Percentiles rank a stretch among this genome's conserved stretches.
Evolutionary conservation across 2,113 vertebrate genomes (phyloP).

Genomic region (Galemys pyrenaicus): DNA sequence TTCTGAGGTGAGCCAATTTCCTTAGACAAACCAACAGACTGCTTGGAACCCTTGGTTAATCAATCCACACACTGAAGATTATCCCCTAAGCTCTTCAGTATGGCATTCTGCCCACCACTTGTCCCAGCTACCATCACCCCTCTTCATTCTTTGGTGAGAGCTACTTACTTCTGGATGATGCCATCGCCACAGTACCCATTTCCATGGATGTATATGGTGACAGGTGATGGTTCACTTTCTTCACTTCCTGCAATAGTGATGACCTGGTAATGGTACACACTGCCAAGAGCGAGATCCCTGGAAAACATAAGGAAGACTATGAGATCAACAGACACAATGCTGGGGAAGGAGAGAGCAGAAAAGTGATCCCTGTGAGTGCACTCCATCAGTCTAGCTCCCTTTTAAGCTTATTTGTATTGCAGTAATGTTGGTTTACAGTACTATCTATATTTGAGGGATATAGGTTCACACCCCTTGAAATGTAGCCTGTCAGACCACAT

Average conservation of each 20-base stretch:
- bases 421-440: no score
- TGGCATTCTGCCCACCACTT: neutral
- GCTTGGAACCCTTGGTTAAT: neutral
- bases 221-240: conserved; percentile 93
- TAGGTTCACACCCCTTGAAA: no score
- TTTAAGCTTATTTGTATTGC: neutral
- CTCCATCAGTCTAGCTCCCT: neutral
- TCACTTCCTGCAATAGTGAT: conserved; percentile 87
- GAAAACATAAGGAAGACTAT: conserved; percentile 58
- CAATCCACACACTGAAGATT: neutral
- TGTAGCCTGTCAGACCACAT: no score
- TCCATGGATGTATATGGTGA: conserved; percentile 89
- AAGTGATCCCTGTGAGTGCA: neutral
- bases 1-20: neutral
- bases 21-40: neutral
- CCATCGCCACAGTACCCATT: conserved; percentile 96
- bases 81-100: neutral
- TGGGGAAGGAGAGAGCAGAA: neutral
- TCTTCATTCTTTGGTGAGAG: neutral
- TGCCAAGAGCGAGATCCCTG: conserved; percentile 89
- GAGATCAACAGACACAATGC: neutral
- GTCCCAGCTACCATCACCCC: neutral
- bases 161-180: conserved; percentile 93
- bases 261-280: conserved; percentile 91
- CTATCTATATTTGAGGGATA: no score